These are phyloP conservation scores for Drosophila punjabiensis DNA, from an alignment of 1,140 invertebrate species.

Conservation along the genomic window DNA sequence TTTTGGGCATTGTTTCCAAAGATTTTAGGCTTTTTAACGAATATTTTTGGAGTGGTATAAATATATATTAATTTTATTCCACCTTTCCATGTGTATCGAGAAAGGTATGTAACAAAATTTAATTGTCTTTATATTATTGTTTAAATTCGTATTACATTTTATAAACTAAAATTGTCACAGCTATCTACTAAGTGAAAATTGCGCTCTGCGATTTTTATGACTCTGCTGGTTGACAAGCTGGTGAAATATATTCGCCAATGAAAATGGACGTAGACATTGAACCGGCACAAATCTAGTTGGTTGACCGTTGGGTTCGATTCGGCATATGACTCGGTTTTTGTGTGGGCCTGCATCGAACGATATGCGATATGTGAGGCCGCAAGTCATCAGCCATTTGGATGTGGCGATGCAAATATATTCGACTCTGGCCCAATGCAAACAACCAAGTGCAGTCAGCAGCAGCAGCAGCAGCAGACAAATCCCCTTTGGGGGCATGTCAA, in stretches of 20 bases:
- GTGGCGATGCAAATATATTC: conserved; percentile 42
- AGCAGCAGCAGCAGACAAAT: conserved; percentile 16
- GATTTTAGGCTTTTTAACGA: not conserved
- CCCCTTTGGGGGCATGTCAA: conserved; percentile 41
- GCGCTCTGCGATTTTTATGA: conserved; percentile 27
- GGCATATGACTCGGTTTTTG: conserved; percentile 14
- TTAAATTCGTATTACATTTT: not conserved
- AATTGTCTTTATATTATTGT: not conserved
- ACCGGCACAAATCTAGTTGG: conserved; percentile 61
- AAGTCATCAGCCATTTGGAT: conserved; percentile 41
- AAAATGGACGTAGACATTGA: conserved; percentile 54
- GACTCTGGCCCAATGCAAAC: conserved; percentile 31
- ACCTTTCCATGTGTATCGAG: not conserved
- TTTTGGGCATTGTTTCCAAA: not conserved
- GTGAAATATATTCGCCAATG: conserved; percentile 64
- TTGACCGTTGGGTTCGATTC: conserved; percentile 19
- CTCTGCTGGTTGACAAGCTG: conserved; percentile 50
- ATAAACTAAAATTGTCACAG: not conserved
- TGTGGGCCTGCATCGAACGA: conserved; percentile 61
- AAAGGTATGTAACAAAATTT: too few species aligned
- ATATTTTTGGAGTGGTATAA: not conserved
- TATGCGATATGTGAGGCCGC: conserved; percentile 61
- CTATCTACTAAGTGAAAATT: conserved; percentile 10
- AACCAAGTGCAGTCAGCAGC: conserved; percentile 23
- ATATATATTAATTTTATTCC: not conserved